phyloP scores from a whole-genome alignment of 2,113 vertebrate species.

The Syrmaticus mikado region DNA sequence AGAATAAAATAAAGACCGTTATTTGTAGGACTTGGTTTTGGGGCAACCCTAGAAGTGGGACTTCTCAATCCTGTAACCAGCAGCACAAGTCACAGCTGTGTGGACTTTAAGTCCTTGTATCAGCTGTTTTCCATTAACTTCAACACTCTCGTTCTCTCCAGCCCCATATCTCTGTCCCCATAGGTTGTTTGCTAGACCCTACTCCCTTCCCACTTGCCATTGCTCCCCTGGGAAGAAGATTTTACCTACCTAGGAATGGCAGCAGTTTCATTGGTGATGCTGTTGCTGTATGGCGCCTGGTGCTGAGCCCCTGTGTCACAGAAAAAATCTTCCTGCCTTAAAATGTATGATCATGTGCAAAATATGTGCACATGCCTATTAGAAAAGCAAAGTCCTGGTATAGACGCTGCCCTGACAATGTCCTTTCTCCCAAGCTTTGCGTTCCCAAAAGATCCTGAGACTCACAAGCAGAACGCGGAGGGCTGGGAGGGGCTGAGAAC shows the following conservation, averaged over 20 bases:
- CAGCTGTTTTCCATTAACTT: background rate
- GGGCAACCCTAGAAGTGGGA: background rate
- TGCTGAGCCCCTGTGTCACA: slow-evolving; percentile 2
- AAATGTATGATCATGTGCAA: background rate
- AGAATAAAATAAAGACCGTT: background rate
- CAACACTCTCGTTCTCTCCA: background rate
- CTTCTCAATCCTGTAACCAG: background rate
- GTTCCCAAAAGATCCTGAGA: background rate
- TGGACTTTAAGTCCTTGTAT: background rate
- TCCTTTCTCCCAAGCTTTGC: background rate
- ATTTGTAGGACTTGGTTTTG: background rate
- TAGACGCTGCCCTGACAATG: background rate
- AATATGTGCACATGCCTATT: background rate
- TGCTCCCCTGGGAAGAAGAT: background rate
- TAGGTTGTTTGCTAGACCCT: background rate
- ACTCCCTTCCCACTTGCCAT: background rate
- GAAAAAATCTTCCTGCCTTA: background rate
- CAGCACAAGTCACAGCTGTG: background rate
- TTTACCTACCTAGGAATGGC: slow-evolving; percentile 78
- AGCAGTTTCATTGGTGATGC: slow-evolving; percentile 77
- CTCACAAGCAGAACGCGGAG: slow-evolving; percentile 5
- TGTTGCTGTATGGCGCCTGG: background rate
- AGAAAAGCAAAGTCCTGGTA: background rate
- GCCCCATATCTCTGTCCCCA: background rate
- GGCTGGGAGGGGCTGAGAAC: background rate